Evolutionary conservation across 1,140 invertebrate genomes (phyloP), one percentile per base, ranked within the genome.

Genomic region (Ephestia elutella): DNA sequence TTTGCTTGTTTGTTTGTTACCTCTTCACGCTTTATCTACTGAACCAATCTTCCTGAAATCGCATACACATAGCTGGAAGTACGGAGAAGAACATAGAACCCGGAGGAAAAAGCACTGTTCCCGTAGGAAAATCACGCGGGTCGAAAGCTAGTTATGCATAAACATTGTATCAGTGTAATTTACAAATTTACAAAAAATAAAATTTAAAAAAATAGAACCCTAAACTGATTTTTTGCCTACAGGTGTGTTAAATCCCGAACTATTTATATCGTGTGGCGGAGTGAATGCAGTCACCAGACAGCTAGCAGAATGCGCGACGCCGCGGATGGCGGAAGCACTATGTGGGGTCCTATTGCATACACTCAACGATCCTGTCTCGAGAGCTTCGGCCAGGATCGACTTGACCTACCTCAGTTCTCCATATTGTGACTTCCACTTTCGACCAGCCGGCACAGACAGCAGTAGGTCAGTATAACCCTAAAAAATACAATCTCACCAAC

Each of bases 341-440:
- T 92, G 97, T 54, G 96, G 95, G 0, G 94, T 96, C 5, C 85
- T 98, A n/a, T 87, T 98, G 18, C 94, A 94, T 78, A 90, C 98
- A 13, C 90, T 98, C n/a, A 96, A 97, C 81, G 93, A 93, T 83
- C 96, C 96, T 0, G 89, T 92, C n/a, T 96, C 95, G 0, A 90
- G 97, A 50, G 88, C 90, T 62, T 90, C 91, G 55, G 93, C 94
- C 35, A 92, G 91, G 13, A 91, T 96, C 4, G 94, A 96, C 71
- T 86, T 98, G n/a, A 90, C 96, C 68, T 94, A 92, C 75, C 89
- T 98, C 3, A 93, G 97, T 48, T 96, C 96, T 0, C 96, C 97
- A 2, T 98, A 97, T 72, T 98, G 96, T 70, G 97, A 98, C 89
- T 94, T 96, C 70, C 95, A 97, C 75, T 95, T 92, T 91, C 82